These are phyloP conservation scores for Pangasius mekongensis DNA, from an alignment of 2,797 vertebrate species.

Conservation along the genomic window DNA sequence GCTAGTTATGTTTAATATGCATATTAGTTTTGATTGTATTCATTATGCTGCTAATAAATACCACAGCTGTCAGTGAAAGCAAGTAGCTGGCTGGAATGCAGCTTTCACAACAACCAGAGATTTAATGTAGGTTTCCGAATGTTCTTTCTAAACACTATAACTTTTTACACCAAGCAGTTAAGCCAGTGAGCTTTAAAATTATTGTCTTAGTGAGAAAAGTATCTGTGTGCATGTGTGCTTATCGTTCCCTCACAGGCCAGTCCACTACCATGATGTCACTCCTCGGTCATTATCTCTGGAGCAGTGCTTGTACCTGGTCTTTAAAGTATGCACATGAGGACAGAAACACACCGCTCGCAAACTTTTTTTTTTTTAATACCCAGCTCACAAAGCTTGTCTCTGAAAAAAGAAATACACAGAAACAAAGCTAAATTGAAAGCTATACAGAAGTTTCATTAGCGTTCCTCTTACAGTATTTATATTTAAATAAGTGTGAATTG, in stretches of 20 bases:
- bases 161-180: neutral
- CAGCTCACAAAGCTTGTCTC: too few species aligned
- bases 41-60: conserved; percentile 18
- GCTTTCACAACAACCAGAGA: neutral
- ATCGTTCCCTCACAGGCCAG: neutral
- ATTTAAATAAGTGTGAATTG: neutral
- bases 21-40: conserved; percentile 12
- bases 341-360: neutral
- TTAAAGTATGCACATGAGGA: neutral
- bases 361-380: neutral
- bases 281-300: neutral
- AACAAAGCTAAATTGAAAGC: neutral
- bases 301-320: neutral
- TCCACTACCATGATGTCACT: neutral
- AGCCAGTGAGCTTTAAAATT: neutral
- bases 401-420: neutral
- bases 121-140: neutral
- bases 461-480: neutral
- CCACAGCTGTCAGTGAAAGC: conserved; percentile 1
- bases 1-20: neutral
- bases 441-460: neutral
- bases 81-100: too few species aligned
- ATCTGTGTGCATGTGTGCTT: neutral
- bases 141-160: neutral
- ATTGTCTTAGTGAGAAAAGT: neutral